A percentile compares a stretch with the other conserved stretches of the same genome.
Evolutionary conservation across 2,113 vertebrate genomes (phyloP).

Genomic region (Takifugu flavidus): DNA sequence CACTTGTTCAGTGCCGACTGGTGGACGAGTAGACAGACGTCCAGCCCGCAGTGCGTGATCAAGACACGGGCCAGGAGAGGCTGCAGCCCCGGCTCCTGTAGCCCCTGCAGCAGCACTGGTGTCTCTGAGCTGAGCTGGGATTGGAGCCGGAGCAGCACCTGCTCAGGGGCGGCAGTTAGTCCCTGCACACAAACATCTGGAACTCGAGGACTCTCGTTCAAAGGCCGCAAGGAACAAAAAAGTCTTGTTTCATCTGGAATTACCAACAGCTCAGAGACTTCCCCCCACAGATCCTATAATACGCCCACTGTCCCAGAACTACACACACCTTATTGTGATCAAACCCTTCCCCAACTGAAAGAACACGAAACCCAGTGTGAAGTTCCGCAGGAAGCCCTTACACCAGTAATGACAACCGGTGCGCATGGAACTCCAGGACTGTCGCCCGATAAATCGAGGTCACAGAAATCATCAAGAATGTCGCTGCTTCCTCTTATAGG

Average conservation of each 20-base stretch:
- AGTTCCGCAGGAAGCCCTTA: neutral
- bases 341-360: conserved; percentile 17
- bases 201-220: conserved; percentile 4
- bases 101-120: conserved; percentile 69
- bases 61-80: conserved; percentile 29
- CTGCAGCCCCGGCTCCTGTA: conserved; percentile 62
- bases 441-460: conserved; percentile 18
- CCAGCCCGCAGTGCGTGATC: conserved; percentile 36
- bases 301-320: neutral
- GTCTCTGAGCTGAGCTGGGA: conserved; percentile 73
- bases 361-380: conserved; percentile 21
- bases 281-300: conserved; percentile 17
- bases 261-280: conserved; percentile 7
- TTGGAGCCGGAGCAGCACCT: conserved; percentile 65
- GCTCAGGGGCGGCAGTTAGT: conserved; percentile 36
- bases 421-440: conserved; percentile 19
- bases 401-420: conserved; percentile 8
- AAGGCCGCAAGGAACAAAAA: conserved; percentile 33
- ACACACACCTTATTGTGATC: conserved; percentile 10
- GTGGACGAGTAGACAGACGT: conserved; percentile 44
- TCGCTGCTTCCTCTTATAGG: conserved; percentile 74
- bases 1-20: conserved; percentile 55
- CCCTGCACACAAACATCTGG: conserved; percentile 11
- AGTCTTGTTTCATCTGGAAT: conserved; percentile 18
- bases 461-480: conserved; percentile 50